Evolutionary conservation across 2,113 vertebrate species (phyloP).

Genomic region (Hiodon tergisus): DNA sequence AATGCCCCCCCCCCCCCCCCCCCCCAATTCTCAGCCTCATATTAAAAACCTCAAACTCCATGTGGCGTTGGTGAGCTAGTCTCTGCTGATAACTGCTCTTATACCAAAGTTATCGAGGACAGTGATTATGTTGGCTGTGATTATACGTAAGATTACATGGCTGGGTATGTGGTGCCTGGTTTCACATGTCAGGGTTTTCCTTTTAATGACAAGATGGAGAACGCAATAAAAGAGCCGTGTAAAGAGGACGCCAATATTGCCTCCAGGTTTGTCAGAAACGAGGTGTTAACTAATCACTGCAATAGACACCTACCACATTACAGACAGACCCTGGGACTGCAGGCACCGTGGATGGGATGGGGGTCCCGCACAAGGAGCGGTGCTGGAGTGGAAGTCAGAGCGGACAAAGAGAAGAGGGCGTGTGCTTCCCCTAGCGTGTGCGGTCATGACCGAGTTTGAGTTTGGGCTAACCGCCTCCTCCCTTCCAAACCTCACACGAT

Average conservation of each 20-base stretch:
- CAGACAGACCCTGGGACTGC: not conserved
- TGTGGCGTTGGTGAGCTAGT: not conserved
- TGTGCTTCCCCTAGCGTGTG: conserved; percentile 26
- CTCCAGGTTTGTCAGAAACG: conserved; percentile 18
- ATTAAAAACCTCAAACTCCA: not conserved
- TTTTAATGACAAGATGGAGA: conserved; percentile 21
- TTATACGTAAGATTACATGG: not conserved
- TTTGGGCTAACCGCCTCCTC: not conserved
- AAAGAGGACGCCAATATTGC: not conserved
- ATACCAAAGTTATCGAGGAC: not conserved
- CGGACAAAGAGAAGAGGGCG: conserved; percentile 31
- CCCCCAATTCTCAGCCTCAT: not conserved
- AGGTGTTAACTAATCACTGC: conserved; percentile 17
- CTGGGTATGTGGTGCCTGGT: not conserved
- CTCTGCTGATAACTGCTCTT: not conserved
- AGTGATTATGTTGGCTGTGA: no score
- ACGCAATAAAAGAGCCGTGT: conserved; percentile 10
- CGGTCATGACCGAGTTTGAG: not conserved
- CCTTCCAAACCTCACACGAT: not conserved
- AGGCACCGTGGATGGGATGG: conserved; percentile 5
- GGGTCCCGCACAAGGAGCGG: conserved; percentile 11
- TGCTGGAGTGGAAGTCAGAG: conserved; percentile 21
- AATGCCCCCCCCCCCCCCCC: no score
- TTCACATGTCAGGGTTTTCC: conserved; percentile 4
- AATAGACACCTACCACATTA: conserved; percentile 5